Evolutionary conservation across 2,797 vertebrate species (phyloP).

Genomic region (Trichosurus vulpecula): DNA sequence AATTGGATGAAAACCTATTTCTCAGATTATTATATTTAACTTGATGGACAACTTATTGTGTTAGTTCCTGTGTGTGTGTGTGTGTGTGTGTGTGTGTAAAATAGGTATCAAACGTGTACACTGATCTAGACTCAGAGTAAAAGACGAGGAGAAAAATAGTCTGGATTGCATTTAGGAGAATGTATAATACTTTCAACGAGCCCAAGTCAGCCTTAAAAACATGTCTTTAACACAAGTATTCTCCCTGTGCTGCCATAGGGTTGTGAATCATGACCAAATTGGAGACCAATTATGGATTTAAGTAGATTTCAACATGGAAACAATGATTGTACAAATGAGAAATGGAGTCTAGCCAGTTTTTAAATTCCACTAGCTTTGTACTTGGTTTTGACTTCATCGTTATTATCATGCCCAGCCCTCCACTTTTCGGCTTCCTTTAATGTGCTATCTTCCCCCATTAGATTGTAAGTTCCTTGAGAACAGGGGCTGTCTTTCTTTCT

Average conservation of each 20-base stretch:
- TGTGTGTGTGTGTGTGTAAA: neutral
- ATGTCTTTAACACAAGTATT: neutral
- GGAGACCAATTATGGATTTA: neutral
- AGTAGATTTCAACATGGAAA: neutral
- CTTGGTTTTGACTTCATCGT: neutral
- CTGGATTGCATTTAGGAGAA: neutral
- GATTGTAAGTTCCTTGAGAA: neutral
- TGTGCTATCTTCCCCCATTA: neutral
- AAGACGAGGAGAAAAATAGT: neutral
- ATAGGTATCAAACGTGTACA: neutral
- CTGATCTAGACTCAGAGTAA: neutral
- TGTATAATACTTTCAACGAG: neutral
- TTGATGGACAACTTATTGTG: neutral
- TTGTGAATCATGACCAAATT: neutral
- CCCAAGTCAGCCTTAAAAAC: neutral
- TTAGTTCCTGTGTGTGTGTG: neutral
- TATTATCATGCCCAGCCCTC: neutral
- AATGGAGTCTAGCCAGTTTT: neutral
- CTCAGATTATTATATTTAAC: neutral
- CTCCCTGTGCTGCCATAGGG: neutral
- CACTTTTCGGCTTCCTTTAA: neutral
- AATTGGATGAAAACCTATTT: neutral
- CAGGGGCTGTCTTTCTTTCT: too few species aligned
- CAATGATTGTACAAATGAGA: neutral
- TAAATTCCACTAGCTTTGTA: neutral